Base-by-base conservation (phyloP, 2,888 invertebrate species). In the Thysanoteuthis rhombus region DNA sequence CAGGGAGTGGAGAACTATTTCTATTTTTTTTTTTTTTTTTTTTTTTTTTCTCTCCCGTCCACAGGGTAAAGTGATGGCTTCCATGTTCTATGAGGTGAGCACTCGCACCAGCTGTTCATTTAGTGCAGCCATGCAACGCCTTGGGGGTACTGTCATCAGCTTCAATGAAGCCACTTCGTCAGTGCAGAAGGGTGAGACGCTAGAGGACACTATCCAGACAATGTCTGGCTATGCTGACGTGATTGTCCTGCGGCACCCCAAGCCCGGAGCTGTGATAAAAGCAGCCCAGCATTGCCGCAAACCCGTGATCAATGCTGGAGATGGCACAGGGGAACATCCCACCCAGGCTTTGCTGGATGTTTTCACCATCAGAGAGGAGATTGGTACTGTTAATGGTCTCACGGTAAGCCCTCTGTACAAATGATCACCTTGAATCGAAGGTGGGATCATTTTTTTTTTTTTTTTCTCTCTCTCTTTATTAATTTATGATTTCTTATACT, bases 281-380 rank as follows among this genome's bases (percentile, higher is more conserved):
- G 99, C 98, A 0, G 98, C 99, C 0, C 98, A 98, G 36, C 98
- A 98, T 94, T 98, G 98, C 95, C 98, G 98, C n/a, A 99, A 98
- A 96, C 99, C 99, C 0, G 97, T 99, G n/a, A 98, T 99, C 93
- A 99, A 99, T 97, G 99, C 99, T 28, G 99, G 99, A 2, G 99
- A 99, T 97, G 99, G 99, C 22, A 95, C 96, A 0, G 97, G 97
- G 10, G 97, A 97, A 94, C 97, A 97, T 94, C 99, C 99, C 0
- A 99, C 99, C 0, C 99, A 99, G 97, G 99, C 99, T 0, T 97
- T 99, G 32, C 97, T 99, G 25, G 99, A 99, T 96, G 98, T 99
- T 8, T 99, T 99, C 96, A 99, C 99, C 12, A 99, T 99, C 95
- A 98, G 99, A 94, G 99, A 99, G 97, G 99, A 99, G 97, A 99